A percentile compares a stretch with the other conserved stretches of the same genome.
These are phyloP conservation scores for Rattus rattus DNA, from an alignment of 2,113 vertebrate genomes.

Conservation along the genomic window DNA sequence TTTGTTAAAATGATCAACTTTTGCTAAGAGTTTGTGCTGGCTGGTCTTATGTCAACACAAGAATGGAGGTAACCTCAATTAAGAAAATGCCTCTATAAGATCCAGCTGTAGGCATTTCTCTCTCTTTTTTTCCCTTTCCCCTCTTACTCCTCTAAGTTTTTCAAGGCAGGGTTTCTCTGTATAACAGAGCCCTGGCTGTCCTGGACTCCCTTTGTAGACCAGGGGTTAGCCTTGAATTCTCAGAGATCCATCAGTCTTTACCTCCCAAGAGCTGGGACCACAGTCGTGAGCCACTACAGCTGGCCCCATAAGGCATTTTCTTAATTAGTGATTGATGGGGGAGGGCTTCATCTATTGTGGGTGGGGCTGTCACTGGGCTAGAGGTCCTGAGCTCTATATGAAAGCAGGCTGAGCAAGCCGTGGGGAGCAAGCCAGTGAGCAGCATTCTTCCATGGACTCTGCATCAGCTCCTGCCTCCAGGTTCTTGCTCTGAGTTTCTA, in stretches of 20 bases:
- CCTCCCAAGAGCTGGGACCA: too few relatives aligned
- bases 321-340: not conserved
- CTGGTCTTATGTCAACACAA: not conserved
- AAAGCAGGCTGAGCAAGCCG: not conserved
- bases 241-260: too few relatives aligned
- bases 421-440: not conserved
- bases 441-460: not conserved
- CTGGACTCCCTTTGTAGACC: too few relatives aligned
- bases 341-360: not conserved
- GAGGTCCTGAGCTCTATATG: not conserved
- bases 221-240: too few relatives aligned
- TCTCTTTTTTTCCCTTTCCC: too few relatives aligned
- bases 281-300: too few relatives aligned
- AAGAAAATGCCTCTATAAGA: not conserved
- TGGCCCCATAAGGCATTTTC: not conserved
- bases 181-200: too few relatives aligned
- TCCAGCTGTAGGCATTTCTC: not conserved
- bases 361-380: not conserved
- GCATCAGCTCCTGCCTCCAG: not conserved
- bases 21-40: slow-evolving; percentile 35
- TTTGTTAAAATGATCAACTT: slow-evolving; percentile 25
- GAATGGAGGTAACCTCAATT: not conserved
- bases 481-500: not conserved
- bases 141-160: too few relatives aligned
- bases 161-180: too few relatives aligned